Evolutionary conservation across 1,140 invertebrate genomes (phyloP).

Genomic region (Daktulosphaira vitifoliae): DNA sequence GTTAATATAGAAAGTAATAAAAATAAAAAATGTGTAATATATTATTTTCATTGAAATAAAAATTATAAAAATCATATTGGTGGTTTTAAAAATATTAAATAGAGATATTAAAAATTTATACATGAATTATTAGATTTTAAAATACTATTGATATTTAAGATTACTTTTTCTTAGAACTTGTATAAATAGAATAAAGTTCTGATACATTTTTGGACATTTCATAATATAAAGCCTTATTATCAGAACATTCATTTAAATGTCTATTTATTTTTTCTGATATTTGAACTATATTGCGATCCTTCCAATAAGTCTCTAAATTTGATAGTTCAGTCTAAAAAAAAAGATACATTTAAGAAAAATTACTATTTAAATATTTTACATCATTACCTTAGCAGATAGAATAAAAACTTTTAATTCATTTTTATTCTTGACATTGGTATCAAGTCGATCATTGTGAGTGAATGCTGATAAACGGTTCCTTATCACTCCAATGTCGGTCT

Average conservation of each 20-base stretch:
- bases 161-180: conserved; percentile 7
- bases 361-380: too few relatives aligned
- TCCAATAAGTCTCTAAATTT: conserved; percentile 25
- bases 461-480: conserved; percentile 40
- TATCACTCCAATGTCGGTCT: conserved; percentile 46
- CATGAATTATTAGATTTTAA: too few relatives aligned
- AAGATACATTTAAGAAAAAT: too few relatives aligned
- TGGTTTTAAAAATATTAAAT: too few relatives aligned
- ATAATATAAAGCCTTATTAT: background rate
- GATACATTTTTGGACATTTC: conserved; percentile 10
- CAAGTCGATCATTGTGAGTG: conserved; percentile 32
- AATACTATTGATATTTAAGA: too few relatives aligned
- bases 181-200: conserved; percentile 16
- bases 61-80: too few relatives aligned
- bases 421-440: conserved; percentile 16
- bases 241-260: background rate
- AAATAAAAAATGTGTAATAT: too few relatives aligned
- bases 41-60: background rate
- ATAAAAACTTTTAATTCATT: conserved; percentile 13
- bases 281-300: background rate
- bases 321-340: conserved; percentile 27
- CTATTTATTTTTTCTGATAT: conserved; percentile 15
- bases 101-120: too few relatives aligned
- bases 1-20: too few relatives aligned
- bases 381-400: conserved; percentile 14